phyloP scores from a whole-genome alignment of 1,140 invertebrate species.

The Homarus americanus region DNA sequence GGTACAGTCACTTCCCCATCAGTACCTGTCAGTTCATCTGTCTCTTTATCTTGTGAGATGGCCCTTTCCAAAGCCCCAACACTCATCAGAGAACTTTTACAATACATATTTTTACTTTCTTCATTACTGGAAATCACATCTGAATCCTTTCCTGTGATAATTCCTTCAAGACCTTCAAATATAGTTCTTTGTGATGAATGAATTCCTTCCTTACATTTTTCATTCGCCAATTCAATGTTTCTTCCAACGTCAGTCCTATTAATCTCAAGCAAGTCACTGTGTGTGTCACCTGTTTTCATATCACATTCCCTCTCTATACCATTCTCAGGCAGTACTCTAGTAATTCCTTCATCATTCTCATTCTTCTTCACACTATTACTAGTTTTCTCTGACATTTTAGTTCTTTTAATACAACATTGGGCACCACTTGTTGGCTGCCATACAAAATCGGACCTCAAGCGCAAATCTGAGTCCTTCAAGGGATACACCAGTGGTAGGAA shows the following conservation, averaged over 20 bases:
- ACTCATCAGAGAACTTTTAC: not conserved
- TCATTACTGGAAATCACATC: not conserved
- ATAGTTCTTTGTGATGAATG: not conserved
- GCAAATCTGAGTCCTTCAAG: slow-evolving; percentile 8
- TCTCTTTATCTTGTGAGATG: not conserved
- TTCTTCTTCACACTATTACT: not conserved
- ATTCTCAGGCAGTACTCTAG: not conserved
- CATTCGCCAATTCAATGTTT: not conserved
- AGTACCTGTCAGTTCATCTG: not conserved
- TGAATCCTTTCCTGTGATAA: not conserved
- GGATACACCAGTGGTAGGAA: slow-evolving; percentile 44
- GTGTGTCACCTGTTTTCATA: not conserved
- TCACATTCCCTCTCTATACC: not conserved
- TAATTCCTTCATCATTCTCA: not conserved
- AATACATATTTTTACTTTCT: not conserved
- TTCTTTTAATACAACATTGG: not conserved
- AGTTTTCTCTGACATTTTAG: not conserved
- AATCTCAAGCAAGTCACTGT: not conserved
- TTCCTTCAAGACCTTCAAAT: not conserved
- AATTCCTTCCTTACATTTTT: not conserved
- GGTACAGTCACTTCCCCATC: not conserved
- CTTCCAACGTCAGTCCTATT: not conserved
- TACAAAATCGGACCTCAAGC: slow-evolving; percentile 32
- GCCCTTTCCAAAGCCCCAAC: not conserved
- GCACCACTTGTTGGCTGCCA: slow-evolving; percentile 17